These are phyloP conservation scores for Saguinus midas DNA, from an alignment of 2,113 vertebrate species.

Conservation along the genomic window DNA sequence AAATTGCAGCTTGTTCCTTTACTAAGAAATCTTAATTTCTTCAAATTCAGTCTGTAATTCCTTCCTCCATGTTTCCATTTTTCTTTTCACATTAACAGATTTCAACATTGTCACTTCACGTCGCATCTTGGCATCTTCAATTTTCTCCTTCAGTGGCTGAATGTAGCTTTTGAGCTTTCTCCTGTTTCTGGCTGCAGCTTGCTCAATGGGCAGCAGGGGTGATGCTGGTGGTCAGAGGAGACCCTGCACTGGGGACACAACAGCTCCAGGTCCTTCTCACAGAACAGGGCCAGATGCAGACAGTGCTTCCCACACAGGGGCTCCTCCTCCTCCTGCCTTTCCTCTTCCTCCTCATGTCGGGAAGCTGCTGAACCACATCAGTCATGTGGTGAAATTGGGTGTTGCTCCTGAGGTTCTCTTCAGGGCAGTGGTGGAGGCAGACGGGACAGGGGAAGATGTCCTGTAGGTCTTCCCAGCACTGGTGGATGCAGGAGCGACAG, in stretches of 20 bases:
- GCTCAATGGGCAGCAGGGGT: background rate
- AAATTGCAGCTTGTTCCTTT: too few species aligned
- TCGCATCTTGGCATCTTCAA: too few species aligned
- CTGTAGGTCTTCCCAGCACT: background rate
- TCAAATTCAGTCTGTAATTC: too few species aligned
- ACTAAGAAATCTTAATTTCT: too few species aligned
- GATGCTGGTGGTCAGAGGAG: background rate
- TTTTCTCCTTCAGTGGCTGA: too few species aligned
- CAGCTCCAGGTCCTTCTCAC: constrained; percentile 41
- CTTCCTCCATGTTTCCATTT: too few species aligned
- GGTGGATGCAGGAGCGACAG: background rate
- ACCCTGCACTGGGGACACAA: constrained; percentile 9
- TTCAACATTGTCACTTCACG: too few species aligned
- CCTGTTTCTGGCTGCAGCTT: background rate
- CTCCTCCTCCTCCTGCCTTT: background rate
- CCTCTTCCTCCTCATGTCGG: background rate
- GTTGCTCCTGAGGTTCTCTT: background rate
- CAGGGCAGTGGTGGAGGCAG: background rate
- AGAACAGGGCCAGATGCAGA: constrained; percentile 31
- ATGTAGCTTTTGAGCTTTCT: background rate
- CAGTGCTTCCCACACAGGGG: background rate
- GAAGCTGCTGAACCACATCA: background rate
- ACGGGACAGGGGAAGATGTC: background rate
- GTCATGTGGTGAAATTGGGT: background rate
- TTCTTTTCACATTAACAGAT: too few species aligned